Conservation (phyloP, 2,888 invertebrate genomes). For the Helleia helle region DNA sequence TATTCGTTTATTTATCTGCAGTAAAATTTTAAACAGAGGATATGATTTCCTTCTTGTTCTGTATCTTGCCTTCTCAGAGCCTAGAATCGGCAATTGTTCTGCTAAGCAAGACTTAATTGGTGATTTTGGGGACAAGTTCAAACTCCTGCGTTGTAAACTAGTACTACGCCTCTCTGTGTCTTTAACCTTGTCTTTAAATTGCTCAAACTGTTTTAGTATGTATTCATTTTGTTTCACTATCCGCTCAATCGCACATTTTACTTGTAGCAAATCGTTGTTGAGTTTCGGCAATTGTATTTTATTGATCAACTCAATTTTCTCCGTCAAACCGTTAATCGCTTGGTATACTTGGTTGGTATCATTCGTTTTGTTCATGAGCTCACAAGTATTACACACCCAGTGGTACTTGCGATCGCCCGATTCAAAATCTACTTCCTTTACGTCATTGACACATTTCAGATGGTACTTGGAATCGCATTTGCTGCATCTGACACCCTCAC, state of each 20-base stretch:
- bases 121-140: constrained; percentile 16
- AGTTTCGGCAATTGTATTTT: constrained; percentile 54
- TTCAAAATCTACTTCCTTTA: constrained; percentile 26
- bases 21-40: constrained; percentile 16
- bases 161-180: not conserved
- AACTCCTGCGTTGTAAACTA: constrained; percentile 13
- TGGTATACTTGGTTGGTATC: constrained; percentile 21
- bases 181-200: constrained; percentile 26
- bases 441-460: constrained; percentile 27
- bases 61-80: constrained; percentile 25
- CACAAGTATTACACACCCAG: constrained; percentile 47
- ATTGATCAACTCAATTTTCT: constrained; percentile 50
- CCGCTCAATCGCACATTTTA: constrained; percentile 38
- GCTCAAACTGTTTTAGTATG: constrained; percentile 36
- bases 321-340: constrained; percentile 33
- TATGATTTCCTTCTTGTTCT: constrained; percentile 17
- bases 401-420: constrained; percentile 37
- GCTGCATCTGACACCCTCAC: constrained; percentile 34
- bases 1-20: constrained; percentile 16
- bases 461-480: constrained; percentile 36
- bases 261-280: constrained; percentile 37
- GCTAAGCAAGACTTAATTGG: constrained; percentile 19
- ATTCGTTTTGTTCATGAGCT: constrained; percentile 26
- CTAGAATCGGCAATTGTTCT: constrained; percentile 20
- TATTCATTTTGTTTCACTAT: constrained; percentile 45